Conservation (phyloP, 2,797 vertebrate species). For the Nannoperca australis region DNA sequence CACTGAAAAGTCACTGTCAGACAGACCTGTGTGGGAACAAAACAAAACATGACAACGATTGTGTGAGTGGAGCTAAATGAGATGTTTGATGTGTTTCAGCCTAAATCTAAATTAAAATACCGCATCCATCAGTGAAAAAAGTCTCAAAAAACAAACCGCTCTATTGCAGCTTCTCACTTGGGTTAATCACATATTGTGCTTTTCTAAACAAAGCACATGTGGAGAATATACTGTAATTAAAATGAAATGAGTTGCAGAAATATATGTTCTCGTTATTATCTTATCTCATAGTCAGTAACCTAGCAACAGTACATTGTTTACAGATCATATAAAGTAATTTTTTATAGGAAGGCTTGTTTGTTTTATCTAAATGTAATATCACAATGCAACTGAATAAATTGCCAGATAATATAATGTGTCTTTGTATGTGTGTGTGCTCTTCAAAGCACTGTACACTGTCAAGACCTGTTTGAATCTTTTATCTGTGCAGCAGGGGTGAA, state of each 20-base stretch:
- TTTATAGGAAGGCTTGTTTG: background rate
- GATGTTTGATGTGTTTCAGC: background rate
- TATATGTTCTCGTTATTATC: background rate
- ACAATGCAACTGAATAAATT: slow-evolving; percentile 13
- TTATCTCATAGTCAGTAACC: slow-evolving; percentile 49
- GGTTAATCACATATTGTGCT: background rate
- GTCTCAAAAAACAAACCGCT: background rate
- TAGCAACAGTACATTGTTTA: slow-evolving; percentile 56
- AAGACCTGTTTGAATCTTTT: slow-evolving; percentile 33
- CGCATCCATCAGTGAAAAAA: background rate
- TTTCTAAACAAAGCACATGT: background rate
- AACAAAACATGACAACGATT: background rate
- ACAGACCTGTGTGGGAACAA: background rate
- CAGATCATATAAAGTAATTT: slow-evolving; percentile 23
- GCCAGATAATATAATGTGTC: background rate
- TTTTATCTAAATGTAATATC: background rate
- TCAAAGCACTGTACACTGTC: slow-evolving; percentile 26
- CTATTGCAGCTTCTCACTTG: background rate
- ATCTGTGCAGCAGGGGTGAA: slow-evolving; percentile 39
- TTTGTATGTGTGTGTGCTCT: slow-evolving; percentile 14
- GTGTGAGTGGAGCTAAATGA: background rate
- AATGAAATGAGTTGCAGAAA: background rate
- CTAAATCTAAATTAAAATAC: slow-evolving; percentile 12
- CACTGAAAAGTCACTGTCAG: background rate
- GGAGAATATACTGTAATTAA: background rate